Evolutionary conservation across 2,888 invertebrate genomes (phyloP).

Genomic region (Epinotia bilunana): DNA sequence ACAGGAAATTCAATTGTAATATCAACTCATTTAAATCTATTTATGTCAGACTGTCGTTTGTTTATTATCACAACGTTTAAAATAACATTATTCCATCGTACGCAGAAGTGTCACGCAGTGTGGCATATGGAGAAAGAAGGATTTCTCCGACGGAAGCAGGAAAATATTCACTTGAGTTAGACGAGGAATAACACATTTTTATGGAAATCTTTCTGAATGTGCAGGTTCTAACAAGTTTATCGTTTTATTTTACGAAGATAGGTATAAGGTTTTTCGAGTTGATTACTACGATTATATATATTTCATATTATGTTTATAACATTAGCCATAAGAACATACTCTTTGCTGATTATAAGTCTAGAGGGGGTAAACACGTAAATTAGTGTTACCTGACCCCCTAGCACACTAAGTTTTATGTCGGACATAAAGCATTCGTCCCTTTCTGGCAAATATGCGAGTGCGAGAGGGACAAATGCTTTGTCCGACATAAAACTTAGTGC

Average conservation of each 20-base stretch:
- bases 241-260: background rate
- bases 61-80: conserved; percentile 26
- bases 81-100: conserved; percentile 30
- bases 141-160: conserved; percentile 50
- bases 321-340: no score
- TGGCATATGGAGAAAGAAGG: conserved; percentile 48
- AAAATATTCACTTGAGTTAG: conserved; percentile 52
- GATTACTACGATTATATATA: no score
- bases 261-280: no score
- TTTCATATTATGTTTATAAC: no score
- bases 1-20: conserved; percentile 4
- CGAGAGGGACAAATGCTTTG: no score
- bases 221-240: background rate
- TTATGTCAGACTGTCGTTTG: background rate
- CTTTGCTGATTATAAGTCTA: no score
- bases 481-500: no score
- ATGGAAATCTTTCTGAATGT: conserved; percentile 14
- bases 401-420: no score
- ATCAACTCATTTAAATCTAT: background rate
- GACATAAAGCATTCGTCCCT: no score
- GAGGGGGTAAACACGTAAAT: no score
- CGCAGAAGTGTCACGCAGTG: conserved; percentile 29
- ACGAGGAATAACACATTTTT: conserved; percentile 14
- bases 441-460: no score
- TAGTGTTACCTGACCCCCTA: no score